Percentiles rank a stretch among this genome's conserved stretches.
Conservation (phyloP, 2,888 invertebrate species). For the Heteromurus nitidus region DNA sequence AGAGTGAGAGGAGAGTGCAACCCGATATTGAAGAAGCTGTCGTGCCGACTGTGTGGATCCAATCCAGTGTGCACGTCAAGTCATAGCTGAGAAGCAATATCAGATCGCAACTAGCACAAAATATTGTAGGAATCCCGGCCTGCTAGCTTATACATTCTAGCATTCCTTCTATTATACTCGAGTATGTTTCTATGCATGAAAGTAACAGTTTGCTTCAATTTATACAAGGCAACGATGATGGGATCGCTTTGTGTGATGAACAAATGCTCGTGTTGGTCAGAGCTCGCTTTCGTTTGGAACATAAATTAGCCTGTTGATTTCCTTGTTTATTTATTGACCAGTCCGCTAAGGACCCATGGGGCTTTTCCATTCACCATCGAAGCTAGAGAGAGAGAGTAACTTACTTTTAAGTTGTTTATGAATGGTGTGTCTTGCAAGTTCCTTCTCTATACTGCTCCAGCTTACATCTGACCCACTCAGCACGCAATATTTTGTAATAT, state of each 20-base stretch:
- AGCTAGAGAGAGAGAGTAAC: background rate
- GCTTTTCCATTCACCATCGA: slow-evolving; percentile 46
- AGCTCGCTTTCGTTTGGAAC: slow-evolving; percentile 35
- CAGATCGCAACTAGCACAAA: too few relatives aligned
- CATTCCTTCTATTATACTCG: too few relatives aligned
- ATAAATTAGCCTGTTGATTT: slow-evolving; percentile 66
- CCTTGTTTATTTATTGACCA: slow-evolving; percentile 65
- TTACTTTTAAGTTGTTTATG: background rate
- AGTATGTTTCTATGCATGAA: background rate
- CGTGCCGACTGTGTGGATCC: too few relatives aligned
- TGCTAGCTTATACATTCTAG: too few relatives aligned
- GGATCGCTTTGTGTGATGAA: too few relatives aligned
- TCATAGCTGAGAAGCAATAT: too few relatives aligned
- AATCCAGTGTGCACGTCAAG: too few relatives aligned
- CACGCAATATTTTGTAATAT: too few relatives aligned
- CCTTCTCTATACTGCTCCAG: background rate
- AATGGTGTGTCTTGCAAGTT: background rate
- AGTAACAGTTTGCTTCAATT: background rate
- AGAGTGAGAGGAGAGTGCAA: too few relatives aligned
- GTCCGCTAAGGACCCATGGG: slow-evolving; percentile 58
- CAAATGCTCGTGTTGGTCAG: slow-evolving; percentile 24
- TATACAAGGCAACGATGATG: too few relatives aligned
- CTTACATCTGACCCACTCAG: background rate
- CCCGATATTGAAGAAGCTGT: too few relatives aligned
- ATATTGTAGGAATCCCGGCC: too few relatives aligned